Evolutionary conservation across 2,113 vertebrate species (phyloP), one percentile per base, ranked within the genome.

Genomic region (Ibidorhyncha struthersii): DNA sequence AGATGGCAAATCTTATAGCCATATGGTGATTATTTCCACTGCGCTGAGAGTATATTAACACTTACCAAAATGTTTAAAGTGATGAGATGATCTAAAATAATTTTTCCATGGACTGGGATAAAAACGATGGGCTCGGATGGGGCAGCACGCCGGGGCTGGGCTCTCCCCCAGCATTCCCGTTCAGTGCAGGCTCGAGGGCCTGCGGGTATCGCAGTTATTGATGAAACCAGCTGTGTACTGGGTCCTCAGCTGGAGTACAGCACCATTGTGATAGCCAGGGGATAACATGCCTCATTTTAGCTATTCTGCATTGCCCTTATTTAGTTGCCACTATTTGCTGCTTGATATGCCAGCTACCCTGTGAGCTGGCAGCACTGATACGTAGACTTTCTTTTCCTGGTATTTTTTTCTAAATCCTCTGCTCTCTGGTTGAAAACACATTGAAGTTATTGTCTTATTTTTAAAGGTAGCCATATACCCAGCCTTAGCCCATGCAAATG

Each of bases 1-100:
- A 97, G 97, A 96, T 97, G 95, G 97, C 74, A 97, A 19, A 96
- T 86, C 93, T 94, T 92, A 88, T 78, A 95, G 79, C 95, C 96
- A 95, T 96, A 97, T 91, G 96, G 91, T 84, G 82, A 97, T 96
- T 94, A 96, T 91, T 97, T 96, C 97, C 91, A 97, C 82, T 9
- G 73, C 6, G 12, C 73, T 87, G 82, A 81, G 89, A 96, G 92
- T 96, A 91, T 89, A 96, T 96, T 96, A 96, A 96, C 94, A 91
- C 95, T 95, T 90, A 91, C 52, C 74, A 91, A 92, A 96, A 97
- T 81, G 85, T 95, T 96, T 96, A 86, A 96, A 95, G 85, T 3
- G 13, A 82, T 34, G 77, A 95, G 89, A 88, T 18, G 66, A 94
- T 90, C 70, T 90, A 82, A 88, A 89, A 90, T 58, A 70, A 32